Evolutionary conservation across 2,888 invertebrate species (phyloP).

Genomic region (Diabrotica balteata): DNA sequence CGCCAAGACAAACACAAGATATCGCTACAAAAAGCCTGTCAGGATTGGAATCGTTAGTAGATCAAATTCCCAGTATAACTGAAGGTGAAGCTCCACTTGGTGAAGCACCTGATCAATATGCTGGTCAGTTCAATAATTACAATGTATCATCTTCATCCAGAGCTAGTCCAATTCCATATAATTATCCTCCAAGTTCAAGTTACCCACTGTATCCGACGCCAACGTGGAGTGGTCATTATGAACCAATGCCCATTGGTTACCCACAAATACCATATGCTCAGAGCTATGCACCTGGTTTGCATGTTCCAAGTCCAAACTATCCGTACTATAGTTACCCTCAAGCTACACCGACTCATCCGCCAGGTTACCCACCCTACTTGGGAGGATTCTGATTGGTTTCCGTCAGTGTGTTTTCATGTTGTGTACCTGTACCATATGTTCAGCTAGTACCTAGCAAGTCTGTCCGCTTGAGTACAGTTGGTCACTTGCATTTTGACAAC

Average conservation of each 20-base stretch:
- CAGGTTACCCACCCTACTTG: constrained; percentile 59
- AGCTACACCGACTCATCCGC: constrained; percentile 58
- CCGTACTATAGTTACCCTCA: constrained; percentile 65
- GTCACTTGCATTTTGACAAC: constrained; percentile 62
- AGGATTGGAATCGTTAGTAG: constrained; percentile 86
- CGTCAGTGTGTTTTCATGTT: constrained; percentile 62
- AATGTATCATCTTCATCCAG: constrained; percentile 57
- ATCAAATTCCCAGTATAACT: constrained; percentile 89
- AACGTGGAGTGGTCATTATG: constrained; percentile 58
- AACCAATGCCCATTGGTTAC: constrained; percentile 62
- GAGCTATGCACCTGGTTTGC: constrained; percentile 65
- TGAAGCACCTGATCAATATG: constrained; percentile 57
- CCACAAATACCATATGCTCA: constrained; percentile 55
- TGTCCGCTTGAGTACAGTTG: constrained; percentile 61
- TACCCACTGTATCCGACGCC: constrained; percentile 59
- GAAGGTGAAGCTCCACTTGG: constrained; percentile 67
- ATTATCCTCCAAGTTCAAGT: constrained; percentile 54
- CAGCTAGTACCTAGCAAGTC: constrained; percentile 64
- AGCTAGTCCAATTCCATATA: constrained; percentile 57
- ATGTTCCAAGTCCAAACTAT: constrained; percentile 75
- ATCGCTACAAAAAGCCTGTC: constrained; percentile 86
- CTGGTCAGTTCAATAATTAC: constrained; percentile 62
- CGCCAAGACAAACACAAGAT: constrained; percentile 68
- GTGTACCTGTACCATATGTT: constrained; percentile 64
- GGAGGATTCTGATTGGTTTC: constrained; percentile 62